Evolutionary conservation across 2,797 vertebrate species (phyloP).

Genomic region (Galago senegalensis): DNA sequence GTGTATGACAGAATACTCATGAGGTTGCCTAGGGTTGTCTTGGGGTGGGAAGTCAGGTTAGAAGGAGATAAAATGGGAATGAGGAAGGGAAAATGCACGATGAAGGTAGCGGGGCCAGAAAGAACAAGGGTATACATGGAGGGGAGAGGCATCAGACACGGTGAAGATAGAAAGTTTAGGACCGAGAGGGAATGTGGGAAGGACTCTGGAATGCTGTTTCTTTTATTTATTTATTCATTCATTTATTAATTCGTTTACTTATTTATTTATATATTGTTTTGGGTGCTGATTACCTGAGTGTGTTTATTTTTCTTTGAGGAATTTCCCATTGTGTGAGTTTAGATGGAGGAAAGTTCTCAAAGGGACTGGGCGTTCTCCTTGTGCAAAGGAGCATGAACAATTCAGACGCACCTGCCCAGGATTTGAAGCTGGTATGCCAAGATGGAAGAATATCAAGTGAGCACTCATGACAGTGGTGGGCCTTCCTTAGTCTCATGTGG

Average conservation of each 20-base stretch:
- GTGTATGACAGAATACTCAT: not conserved
- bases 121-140: not conserved
- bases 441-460: not conserved
- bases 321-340: not conserved
- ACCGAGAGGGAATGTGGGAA: not conserved
- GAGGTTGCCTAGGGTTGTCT: not conserved
- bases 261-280: not conserved
- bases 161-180: not conserved
- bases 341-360: not conserved
- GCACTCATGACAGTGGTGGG: not conserved
- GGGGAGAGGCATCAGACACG: not conserved
- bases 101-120: not conserved
- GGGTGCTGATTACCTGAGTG: not conserved
- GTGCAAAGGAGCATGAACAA: not conserved
- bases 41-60: not conserved
- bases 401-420: not conserved
- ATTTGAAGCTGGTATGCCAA: not conserved
- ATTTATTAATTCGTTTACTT: not conserved
- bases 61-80: not conserved
- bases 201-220: not conserved
- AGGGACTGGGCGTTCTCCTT: not conserved
- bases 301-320: not conserved
- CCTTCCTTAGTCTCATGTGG: not conserved
- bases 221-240: not conserved
- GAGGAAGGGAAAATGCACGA: not conserved